Conservation (phyloP, 1,140 invertebrate species). For the Marisa cornuarietis region DNA sequence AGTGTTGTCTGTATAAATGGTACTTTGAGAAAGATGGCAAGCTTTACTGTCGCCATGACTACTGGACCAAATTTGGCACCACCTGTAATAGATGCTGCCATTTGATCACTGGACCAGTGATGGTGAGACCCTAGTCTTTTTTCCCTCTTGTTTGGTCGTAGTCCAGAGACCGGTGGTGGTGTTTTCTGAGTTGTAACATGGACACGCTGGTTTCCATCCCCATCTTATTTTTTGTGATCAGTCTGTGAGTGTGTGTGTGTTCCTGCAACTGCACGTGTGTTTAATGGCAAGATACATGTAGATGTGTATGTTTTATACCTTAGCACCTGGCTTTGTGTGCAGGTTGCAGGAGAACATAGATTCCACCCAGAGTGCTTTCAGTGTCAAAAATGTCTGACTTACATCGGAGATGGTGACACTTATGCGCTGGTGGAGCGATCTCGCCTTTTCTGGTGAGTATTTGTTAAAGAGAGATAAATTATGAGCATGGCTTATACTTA, state of each 20-base stretch:
- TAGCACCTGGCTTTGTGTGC: not conserved
- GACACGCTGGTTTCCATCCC: constrained; percentile 63
- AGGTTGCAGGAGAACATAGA: constrained; percentile 88
- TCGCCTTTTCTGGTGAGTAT: constrained; percentile 84
- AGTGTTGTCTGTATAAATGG: constrained; percentile 84
- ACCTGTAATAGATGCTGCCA: constrained; percentile 87
- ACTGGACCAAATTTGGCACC: constrained; percentile 87
- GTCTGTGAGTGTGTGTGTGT: too few relatives aligned
- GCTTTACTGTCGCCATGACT: constrained; percentile 89
- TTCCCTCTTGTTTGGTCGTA: not conserved
- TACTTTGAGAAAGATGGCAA: constrained; percentile 92
- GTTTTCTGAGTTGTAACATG: not conserved
- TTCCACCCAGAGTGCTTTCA: constrained; percentile 96
- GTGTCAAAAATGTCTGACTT: constrained; percentile 81
- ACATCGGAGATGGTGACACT: constrained; percentile 90
- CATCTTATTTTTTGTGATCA: too few relatives aligned
- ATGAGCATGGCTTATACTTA: too few relatives aligned
- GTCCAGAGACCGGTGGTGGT: constrained; percentile 3
- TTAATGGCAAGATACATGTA: too few relatives aligned
- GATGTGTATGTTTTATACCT: too few relatives aligned
- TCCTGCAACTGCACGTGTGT: too few relatives aligned
- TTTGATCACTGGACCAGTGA: constrained; percentile 90
- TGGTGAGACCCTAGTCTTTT: constrained; percentile 70
- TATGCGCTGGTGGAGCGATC: constrained; percentile 90
- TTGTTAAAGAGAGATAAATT: too few relatives aligned